phyloP scores from a whole-genome alignment of 2,888 invertebrate genomes.

The Cephus nigrinus region DNA sequence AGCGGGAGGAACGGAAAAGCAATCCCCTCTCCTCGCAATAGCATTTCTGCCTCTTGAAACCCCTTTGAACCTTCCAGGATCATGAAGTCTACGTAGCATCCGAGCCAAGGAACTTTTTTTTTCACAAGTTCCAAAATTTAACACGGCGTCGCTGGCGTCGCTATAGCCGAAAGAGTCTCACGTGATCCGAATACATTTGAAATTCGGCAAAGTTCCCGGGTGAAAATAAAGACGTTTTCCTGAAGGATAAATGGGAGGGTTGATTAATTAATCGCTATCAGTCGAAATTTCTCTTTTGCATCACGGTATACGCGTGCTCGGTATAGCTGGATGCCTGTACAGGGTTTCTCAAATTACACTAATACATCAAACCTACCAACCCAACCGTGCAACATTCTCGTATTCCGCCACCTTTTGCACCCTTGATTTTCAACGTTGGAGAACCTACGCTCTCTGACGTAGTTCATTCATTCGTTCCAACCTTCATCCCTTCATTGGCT shows the following conservation, averaged over 20 bases:
- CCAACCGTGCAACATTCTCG: background rate
- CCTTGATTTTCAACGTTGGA: background rate
- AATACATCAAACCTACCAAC: background rate
- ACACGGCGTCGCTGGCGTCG: background rate
- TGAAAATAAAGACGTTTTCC: background rate
- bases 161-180: background rate
- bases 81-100: background rate
- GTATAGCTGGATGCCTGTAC: background rate
- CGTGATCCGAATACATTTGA: background rate
- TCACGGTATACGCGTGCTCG: background rate
- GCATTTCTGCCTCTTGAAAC: constrained; percentile 11
- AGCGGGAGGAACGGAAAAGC: background rate
- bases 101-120: background rate
- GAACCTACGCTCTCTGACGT: background rate
- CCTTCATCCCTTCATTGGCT: background rate
- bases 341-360: background rate
- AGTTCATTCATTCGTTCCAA: background rate
- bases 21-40: constrained; percentile 13
- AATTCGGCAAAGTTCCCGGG: background rate
- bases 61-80: background rate
- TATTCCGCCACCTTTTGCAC: background rate
- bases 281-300: background rate
- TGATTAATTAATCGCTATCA: constrained; percentile 4
- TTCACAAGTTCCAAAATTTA: background rate
- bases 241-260: background rate